Evolutionary conservation across 2,888 invertebrate species (phyloP), one percentile per base, ranked within the genome.

Genomic region (Altica lythri): DNA sequence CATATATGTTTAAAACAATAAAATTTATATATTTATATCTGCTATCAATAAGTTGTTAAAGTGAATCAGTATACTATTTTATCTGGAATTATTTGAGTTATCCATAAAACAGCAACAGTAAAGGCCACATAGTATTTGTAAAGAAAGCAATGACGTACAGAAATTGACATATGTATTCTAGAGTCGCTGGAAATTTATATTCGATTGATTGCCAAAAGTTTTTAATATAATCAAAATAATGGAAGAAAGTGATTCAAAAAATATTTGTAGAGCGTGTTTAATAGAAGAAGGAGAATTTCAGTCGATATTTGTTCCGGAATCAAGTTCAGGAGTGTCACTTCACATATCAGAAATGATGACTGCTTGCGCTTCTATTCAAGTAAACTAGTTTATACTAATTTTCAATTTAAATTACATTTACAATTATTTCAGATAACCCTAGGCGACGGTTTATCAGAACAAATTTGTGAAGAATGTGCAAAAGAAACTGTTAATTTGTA

Each of bases 381-480:
- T 76, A 73, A 62, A n/a, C 5, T n/a, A 32, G 12, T 43, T 8
- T 43, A n/a, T 12, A 10, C 17, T 9, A 19, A 18, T 10, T 17
- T 14, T 37, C n/a, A 9, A 4, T 17, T 37, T 18, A 10, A 17
- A 17, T n/a, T 18, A 12, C 19, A 42, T 40, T 44, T 52, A 54
- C 52, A 53, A 57, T 70, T 68, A 16, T 40, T 40, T 1, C 53
- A 73, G 73, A 72, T 78, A 48, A 71, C 73, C 10, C 57, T 72
- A 12, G 79, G 79, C 30, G 85, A 86, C 74, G 81, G 81, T 29
- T 69, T 86, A 48, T 85, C 86, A 1, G 81, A 84, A 65, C 78
- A 78, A 47, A 75, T 86, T 40, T 86, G 86, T 65, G 64, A 74
- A 57, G 72, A 76, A 4, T 86, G 86, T 69, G 76, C 79, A 1